Base-by-base conservation (phyloP, 2,113 vertebrate genomes). In the Anolis sagrei region DNA sequence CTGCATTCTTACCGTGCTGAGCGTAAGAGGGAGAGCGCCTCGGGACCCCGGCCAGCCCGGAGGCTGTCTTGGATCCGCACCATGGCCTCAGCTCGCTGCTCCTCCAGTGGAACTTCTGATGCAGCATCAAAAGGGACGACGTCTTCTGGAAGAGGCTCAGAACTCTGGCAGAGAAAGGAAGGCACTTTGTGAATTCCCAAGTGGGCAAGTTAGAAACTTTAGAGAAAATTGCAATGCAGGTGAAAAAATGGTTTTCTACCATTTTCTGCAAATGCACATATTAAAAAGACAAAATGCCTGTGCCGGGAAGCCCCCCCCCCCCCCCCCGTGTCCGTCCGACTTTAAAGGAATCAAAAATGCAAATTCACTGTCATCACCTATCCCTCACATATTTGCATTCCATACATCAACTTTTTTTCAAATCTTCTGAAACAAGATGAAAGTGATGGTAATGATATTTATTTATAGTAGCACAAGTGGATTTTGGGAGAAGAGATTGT, bases 81-180 rank as follows among this genome's bases (percentile, higher is more conserved):
- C 97, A 98, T 95, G 58, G 97, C 98, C 88, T 98, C 97, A 0
- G 96, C 92, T 0, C 97, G 95, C 91, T 99, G 98, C 82, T 99
- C 98, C 90, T 98, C 98, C 32, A 98, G 95, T 0, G 98, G 98
- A 29, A 95, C 96, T 89, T 99, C 98, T 27, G 97, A 98, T 3
- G 98, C 91, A 0, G 97, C 98, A 0, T 99, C 98, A 25, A 99
- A 99, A 5, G 98, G 98, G 79, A 99, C 95, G 29, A 95, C 4
- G 0, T 93, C 93, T 83, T 98, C 97, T 0, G 92, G 87, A 4
- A 92, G 90, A 78, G 91, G 90, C 68, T 92, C 85, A 48, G 90
- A 82, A 68, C 76, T 91, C 94, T 96, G 78, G 16, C 7, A 9
- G 85, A 23, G 51, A 48, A 1, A 82, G 36, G 61, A 14, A 48